Conservation (phyloP, 2,888 invertebrate genomes). For the Mayetiola destructor region DNA sequence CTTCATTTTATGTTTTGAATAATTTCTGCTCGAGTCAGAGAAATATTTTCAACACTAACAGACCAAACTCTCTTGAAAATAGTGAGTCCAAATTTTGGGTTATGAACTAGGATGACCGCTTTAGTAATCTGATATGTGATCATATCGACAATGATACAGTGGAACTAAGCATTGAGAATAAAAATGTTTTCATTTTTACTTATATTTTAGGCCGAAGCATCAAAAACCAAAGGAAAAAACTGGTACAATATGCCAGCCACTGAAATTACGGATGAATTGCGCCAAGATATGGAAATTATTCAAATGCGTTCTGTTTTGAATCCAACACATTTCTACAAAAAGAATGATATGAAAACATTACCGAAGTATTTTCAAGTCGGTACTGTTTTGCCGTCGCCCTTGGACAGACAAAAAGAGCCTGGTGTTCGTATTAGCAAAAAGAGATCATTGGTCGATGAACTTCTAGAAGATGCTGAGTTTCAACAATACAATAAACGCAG, state of each 20-base stretch:
- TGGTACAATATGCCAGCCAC: slow-evolving; percentile 87
- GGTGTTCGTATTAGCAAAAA: slow-evolving; percentile 68
- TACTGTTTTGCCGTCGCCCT: slow-evolving; percentile 64
- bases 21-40: too few relatives aligned
- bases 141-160: too few relatives aligned
- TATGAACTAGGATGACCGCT: slow-evolving; percentile 28
- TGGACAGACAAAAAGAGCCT: slow-evolving; percentile 76
- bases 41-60: too few relatives aligned
- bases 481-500: slow-evolving; percentile 66
- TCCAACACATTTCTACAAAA: slow-evolving; percentile 90
- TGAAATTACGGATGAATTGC: slow-evolving; percentile 76
- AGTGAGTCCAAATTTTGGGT: background rate
- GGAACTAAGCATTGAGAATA: background rate
- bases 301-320: slow-evolving; percentile 86
- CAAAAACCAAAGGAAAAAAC: slow-evolving; percentile 65
- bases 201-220: slow-evolving; percentile 48
- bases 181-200: slow-evolving; percentile 1
- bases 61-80: too few relatives aligned
- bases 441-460: slow-evolving; percentile 81
- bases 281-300: slow-evolving; percentile 74
- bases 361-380: slow-evolving; percentile 94
- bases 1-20: too few relatives aligned
- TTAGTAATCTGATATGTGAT: slow-evolving; percentile 36
- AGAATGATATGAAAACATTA: slow-evolving; percentile 67
- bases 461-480: slow-evolving; percentile 78